Percentiles rank a stretch among this genome's conserved stretches.
Evolutionary conservation across 2,888 invertebrate species (phyloP).

Genomic region (Oscheius onirici): DNA sequence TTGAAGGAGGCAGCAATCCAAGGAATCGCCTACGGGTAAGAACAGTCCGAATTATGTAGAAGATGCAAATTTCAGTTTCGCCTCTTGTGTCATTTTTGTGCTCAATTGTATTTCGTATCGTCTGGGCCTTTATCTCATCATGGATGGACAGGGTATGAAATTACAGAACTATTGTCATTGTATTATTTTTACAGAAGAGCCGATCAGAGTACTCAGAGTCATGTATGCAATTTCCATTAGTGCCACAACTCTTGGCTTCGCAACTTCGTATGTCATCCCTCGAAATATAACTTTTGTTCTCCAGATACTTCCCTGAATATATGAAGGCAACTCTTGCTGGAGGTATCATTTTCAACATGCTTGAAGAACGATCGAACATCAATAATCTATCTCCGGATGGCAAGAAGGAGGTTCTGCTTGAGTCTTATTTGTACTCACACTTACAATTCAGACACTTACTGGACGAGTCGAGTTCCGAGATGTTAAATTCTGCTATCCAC

Average conservation of each 20-base stretch:
- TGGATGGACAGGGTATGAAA: constrained; percentile 48
- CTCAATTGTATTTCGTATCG: constrained; percentile 72
- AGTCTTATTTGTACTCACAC: too few species aligned
- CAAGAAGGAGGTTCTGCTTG: constrained; percentile 45
- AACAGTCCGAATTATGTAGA: neutral
- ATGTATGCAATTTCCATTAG: constrained; percentile 59
- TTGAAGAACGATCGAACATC: constrained; percentile 71
- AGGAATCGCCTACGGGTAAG: constrained; percentile 54
- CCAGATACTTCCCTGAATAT: constrained; percentile 68
- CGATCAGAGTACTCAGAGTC: constrained; percentile 44
- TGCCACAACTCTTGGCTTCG: constrained; percentile 72
- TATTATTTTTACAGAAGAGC: constrained; percentile 2
- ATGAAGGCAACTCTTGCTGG: constrained; percentile 71
- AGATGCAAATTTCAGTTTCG: constrained; percentile 49
- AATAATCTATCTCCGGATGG: constrained; percentile 69
- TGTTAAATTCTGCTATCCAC: constrained; percentile 72
- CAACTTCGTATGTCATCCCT: constrained; percentile 57
- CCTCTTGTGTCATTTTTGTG: constrained; percentile 70
- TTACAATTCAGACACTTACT: constrained; percentile 49
- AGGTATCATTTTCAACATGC: constrained; percentile 72
- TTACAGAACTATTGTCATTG: too few species aligned
- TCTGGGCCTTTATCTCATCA: constrained; percentile 72
- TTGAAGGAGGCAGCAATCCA: constrained; percentile 57
- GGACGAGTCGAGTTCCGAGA: constrained; percentile 60
- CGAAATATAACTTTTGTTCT: neutral